Evolutionary conservation across 2,888 invertebrate genomes (phyloP).

Genomic region (Rotaria magnacalcarata): DNA sequence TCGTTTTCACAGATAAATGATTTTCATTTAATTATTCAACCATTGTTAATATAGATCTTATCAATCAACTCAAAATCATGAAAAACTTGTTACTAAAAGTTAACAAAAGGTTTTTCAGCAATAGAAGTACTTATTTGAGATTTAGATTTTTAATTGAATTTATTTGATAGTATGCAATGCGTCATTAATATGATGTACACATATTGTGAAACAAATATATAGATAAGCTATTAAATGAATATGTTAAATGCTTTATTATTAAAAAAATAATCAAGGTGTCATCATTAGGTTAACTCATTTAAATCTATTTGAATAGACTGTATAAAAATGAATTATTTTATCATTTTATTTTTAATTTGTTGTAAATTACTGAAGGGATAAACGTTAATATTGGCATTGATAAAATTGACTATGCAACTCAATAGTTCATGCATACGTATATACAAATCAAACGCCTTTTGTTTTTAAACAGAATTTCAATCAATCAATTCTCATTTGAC

Average conservation of each 20-base stretch:
- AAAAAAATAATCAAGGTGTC: no score
- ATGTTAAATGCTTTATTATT: neutral
- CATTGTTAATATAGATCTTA: no score
- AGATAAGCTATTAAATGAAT: neutral
- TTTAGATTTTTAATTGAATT: neutral
- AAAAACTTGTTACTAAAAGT: no score
- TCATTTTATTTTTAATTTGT: neutral
- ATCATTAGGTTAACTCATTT: neutral
- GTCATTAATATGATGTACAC: neutral
- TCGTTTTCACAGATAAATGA: no score
- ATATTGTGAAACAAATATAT: neutral
- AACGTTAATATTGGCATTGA: neutral
- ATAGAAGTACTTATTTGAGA: neutral
- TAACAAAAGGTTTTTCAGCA: no score
- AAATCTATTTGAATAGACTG: neutral
- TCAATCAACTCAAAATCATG: no score
- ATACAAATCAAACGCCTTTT: neutral
- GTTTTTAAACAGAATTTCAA: no score
- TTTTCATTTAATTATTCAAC: no score
- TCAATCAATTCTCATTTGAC: no score
- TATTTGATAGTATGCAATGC: neutral
- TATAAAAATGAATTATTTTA: neutral
- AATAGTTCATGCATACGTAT: neutral
- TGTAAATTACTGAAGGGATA: neutral
- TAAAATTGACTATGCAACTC: neutral